phyloP scores from a whole-genome alignment of 2,888 invertebrate species.

The Hypselothyrea guttata region DNA sequence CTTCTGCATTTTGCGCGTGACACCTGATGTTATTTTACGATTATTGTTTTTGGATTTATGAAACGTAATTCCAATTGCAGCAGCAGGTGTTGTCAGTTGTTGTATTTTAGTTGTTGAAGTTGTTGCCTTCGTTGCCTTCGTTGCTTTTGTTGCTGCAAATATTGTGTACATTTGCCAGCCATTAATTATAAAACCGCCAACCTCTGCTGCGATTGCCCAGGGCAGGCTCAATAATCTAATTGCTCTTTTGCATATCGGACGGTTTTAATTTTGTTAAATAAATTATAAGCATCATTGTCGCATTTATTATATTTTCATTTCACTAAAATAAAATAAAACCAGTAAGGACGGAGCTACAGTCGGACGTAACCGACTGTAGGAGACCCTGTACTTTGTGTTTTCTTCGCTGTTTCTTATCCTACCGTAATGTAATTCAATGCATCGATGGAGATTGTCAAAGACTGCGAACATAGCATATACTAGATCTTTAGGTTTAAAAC shows the following conservation, averaged over 20 bases:
- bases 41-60: constrained; percentile 77
- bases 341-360: no score
- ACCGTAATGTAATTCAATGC: no score
- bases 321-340: no score
- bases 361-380: no score
- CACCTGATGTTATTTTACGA: constrained; percentile 77
- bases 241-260: constrained; percentile 24
- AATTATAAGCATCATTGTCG: background rate
- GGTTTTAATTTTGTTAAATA: background rate
- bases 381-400: no score
- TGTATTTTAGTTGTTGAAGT: constrained; percentile 14
- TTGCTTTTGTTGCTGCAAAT: constrained; percentile 6
- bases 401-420: no score
- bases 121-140: constrained; percentile 2
- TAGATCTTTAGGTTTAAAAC: no score
- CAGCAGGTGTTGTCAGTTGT: constrained; percentile 35
- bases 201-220: constrained; percentile 15
- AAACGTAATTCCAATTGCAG: constrained; percentile 70
- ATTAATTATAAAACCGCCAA: constrained; percentile 56
- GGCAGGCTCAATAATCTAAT: constrained; percentile 40
- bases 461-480: no score
- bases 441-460: no score
- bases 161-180: constrained; percentile 26
- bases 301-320: no score
- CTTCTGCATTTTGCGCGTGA: constrained; percentile 60